Base-by-base conservation (phyloP, 2,888 invertebrate genomes). In the Craniophora ligustri region DNA sequence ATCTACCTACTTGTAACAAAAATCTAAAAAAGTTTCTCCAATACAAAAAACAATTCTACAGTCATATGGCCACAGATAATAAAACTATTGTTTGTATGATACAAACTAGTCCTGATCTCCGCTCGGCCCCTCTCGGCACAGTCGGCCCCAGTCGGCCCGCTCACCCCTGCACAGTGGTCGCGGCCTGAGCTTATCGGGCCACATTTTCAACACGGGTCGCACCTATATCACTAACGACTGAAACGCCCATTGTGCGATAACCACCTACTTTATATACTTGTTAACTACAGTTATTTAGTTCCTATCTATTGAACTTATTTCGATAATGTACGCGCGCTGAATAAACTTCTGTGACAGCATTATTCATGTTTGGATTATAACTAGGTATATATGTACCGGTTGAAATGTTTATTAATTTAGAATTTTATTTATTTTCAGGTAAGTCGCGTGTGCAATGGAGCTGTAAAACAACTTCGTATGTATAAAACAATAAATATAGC, bases 191-290 rank as follows among this genome's bases (percentile, higher is more conserved):
- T 83, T 86, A 86, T 86, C 85, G 81, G 72, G 64, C 63, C 65
- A 76, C 84, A 82, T 84, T 86, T 84, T 78, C 79, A 79, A 81
- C 81, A 76, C 84, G 82, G 73, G 75, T 81, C 78, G 74, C 82
- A 83, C 84, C 85, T 85, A 82, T 74, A 82, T 85, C 85, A 84
- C 85, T 87, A 88, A 88, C 85, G 87, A 85, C 81, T 80, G 76
- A 76, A 78, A 77, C 78, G 79, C 76, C 69, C 71, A 72, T 72
- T 76, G 74, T 75, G 75, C 75, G 73, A 73, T 72, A 71, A 73
- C 74, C 76, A 67, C 73, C 67, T 70, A 76, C 75, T 75, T 67
- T 70, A 76, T 76, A 68, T 75, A 71, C 64, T 75, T 73, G 75
- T 69, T 69, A 73, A 73, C 60, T 65, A 61, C 75, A 47, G 68